phyloP scores from a whole-genome alignment of 2,888 invertebrate species.

The Cylindroiulus punctatus region DNA sequence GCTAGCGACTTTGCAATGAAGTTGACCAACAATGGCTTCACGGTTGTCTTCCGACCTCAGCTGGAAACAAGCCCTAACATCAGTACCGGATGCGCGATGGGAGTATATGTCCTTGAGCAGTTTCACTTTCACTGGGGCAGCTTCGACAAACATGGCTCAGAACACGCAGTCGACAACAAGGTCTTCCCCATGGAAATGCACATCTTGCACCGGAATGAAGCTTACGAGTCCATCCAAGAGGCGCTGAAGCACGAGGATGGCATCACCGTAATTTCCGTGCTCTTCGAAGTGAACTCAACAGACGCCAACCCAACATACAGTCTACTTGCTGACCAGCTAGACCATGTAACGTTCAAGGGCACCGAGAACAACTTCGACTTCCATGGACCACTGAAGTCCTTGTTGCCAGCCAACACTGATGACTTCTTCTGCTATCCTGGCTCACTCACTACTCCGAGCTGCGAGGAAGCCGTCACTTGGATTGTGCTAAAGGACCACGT shows the following conservation, averaged over 20 bases:
- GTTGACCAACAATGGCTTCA: background rate
- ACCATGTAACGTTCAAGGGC: background rate
- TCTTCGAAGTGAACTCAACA: slow-evolving; percentile 8
- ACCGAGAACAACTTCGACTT: background rate
- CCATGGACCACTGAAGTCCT: background rate
- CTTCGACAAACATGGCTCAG: background rate
- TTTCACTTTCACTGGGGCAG: slow-evolving; percentile 49
- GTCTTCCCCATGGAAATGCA: slow-evolving; percentile 19
- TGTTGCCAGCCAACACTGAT: background rate
- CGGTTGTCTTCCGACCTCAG: background rate
- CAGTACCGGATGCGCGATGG: background rate
- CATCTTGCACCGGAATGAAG: background rate
- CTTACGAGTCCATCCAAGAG: background rate
- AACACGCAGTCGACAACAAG: background rate
- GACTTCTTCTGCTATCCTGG: slow-evolving; percentile 21
- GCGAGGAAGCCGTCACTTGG: slow-evolving; percentile 40
- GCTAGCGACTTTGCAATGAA: background rate
- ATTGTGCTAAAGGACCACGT: background rate
- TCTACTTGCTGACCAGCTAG: slow-evolving; percentile 8
- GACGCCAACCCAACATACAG: background rate
- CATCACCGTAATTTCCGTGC: background rate
- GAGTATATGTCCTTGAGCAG: background rate
- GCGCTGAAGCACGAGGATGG: slow-evolving; percentile 19
- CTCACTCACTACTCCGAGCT: background rate
- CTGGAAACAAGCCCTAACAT: background rate